phyloP scores from a whole-genome alignment of 2,113 vertebrate species.

The Pluvialis apricaria region DNA sequence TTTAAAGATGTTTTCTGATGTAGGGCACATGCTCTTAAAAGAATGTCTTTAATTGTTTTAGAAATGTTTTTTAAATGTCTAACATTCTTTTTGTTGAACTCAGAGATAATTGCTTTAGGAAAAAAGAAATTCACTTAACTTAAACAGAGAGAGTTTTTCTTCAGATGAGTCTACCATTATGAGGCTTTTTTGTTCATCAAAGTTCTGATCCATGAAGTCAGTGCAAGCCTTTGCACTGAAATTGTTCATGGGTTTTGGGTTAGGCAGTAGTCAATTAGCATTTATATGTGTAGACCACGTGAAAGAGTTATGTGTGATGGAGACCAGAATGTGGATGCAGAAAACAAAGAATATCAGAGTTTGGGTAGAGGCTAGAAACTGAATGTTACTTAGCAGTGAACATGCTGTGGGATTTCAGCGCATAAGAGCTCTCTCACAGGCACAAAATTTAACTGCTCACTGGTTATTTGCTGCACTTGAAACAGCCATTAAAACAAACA shows the following conservation, averaged over 20 bases:
- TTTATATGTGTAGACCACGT: background rate
- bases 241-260: background rate
- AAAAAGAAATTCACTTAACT: background rate
- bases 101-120: background rate
- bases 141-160: background rate
- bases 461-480: slow-evolving; percentile 13
- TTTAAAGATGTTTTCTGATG: background rate
- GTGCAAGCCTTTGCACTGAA: background rate
- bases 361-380: background rate
- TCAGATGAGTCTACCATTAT: background rate
- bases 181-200: background rate
- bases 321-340: background rate
- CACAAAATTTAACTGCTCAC: background rate
- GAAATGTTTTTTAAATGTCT: background rate
- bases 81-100: background rate
- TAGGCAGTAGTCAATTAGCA: background rate
- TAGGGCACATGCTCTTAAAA: background rate
- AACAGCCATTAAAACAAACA: background rate
- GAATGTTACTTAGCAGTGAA: background rate
- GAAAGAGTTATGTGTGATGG: background rate
- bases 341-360: background rate
- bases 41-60: background rate
- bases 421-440: background rate
- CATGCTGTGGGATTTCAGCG: background rate
- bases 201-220: background rate